Evolutionary conservation across 1,140 invertebrate species (phyloP).

Genomic region (Phymastichus coffea): DNA sequence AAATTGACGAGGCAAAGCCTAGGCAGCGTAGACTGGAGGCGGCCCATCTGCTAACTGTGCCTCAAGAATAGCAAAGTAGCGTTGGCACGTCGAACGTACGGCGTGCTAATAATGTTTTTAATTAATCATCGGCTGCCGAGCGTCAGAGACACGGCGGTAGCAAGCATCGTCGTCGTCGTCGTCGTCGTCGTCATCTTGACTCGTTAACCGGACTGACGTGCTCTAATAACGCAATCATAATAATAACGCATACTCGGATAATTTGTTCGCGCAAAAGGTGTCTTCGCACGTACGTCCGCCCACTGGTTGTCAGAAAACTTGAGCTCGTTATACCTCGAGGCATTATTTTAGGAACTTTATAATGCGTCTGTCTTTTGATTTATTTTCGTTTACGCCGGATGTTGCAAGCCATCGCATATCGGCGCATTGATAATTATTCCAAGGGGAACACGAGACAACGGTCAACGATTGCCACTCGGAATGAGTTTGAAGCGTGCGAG

Average conservation of each 20-base stretch:
- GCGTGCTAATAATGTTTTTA: conserved; percentile 50
- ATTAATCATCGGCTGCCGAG: conserved; percentile 44
- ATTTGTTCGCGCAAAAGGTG: conserved; percentile 7
- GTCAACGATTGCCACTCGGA: no score
- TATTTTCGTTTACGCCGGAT: no score
- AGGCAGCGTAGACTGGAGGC: not conserved
- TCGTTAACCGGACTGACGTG: conserved; percentile 35
- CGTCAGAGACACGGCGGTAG: not conserved
- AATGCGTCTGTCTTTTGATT: conserved; percentile 20
- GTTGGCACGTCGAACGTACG: conserved; percentile 13
- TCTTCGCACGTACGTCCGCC: not conserved
- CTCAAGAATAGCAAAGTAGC: conserved; percentile 2
- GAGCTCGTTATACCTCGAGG: conserved; percentile 14
- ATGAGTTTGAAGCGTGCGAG: no score
- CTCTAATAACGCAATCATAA: conserved; percentile 42
- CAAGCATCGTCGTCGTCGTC: conserved; percentile 13
- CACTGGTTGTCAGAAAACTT: no score
- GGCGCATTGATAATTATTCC: no score
- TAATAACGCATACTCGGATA: conserved; percentile 18
- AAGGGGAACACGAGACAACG: no score
- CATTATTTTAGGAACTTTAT: conserved; percentile 24
- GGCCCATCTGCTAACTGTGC: no score
- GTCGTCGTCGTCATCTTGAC: conserved; percentile 25
- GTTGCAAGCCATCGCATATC: no score
- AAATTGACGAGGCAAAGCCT: not conserved